Evolutionary conservation across 2,888 invertebrate species (phyloP).

Genomic region (Ptilodon capucinus): DNA sequence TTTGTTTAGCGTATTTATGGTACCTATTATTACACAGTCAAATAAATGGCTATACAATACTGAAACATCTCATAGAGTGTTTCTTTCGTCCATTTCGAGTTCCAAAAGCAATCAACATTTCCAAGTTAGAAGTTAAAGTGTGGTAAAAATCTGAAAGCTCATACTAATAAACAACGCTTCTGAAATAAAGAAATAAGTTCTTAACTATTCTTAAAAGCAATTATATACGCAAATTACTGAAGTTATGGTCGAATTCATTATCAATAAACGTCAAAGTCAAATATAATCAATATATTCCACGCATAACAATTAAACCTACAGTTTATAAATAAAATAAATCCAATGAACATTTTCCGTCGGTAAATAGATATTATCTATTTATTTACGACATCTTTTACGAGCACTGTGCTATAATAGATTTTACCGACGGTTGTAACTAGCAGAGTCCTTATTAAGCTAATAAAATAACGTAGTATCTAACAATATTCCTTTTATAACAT

Average conservation of each 20-base stretch:
- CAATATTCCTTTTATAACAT: not conserved
- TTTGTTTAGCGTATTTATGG: conserved; percentile 21
- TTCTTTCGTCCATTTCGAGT: not conserved
- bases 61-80: not conserved
- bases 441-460: not conserved
- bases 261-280: not conserved
- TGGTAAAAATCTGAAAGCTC: too few species aligned
- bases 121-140: too few species aligned
- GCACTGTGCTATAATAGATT: not conserved
- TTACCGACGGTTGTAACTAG: not conserved
- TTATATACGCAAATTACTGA: too few species aligned
- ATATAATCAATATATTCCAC: not conserved
- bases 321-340: not conserved
- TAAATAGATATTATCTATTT: not conserved
- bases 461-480: too few species aligned
- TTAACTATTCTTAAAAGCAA: too few species aligned
- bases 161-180: too few species aligned
- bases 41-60: conserved; percentile 7
- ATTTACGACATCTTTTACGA: not conserved
- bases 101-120: not conserved
- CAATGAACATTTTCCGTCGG: not conserved
- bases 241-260: too few species aligned
- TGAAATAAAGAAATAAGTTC: too few species aligned
- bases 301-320: not conserved
- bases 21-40: conserved; percentile 9